Evolutionary conservation across 2,113 vertebrate species (phyloP).

Genomic region (Carettochelys insculpta): DNA sequence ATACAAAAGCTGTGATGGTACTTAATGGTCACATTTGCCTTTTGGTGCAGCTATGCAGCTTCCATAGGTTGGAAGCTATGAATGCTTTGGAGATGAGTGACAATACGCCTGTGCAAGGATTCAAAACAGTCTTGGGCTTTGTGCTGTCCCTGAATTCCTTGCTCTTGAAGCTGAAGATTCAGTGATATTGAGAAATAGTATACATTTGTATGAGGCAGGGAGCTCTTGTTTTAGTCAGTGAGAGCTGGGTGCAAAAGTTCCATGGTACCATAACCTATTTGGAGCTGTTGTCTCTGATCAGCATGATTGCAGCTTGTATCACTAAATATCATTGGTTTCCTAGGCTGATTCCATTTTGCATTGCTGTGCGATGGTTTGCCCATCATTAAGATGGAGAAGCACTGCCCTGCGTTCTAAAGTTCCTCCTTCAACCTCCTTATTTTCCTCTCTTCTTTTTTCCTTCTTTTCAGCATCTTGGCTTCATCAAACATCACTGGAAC

Average conservation of each 20-base stretch:
- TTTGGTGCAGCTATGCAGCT: neutral
- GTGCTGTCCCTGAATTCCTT: neutral
- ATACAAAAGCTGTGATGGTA: neutral
- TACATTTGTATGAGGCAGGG: fast-evolving
- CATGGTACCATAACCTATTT: neutral
- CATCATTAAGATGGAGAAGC: fast-evolving
- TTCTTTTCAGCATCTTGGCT: neutral
- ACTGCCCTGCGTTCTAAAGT: neutral
- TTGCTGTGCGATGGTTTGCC: fast-evolving
- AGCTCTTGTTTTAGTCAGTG: neutral
- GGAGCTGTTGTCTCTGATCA: neutral
- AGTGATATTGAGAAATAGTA: neutral
- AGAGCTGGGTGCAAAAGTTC: neutral
- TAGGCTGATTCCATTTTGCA: fast-evolving
- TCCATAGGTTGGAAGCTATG: conserved; percentile 19
- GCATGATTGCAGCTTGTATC: fast-evolving
- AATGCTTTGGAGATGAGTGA: conserved; percentile 22
- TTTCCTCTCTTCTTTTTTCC: conserved; percentile 27
- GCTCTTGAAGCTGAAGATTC: neutral
- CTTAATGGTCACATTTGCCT: neutral
- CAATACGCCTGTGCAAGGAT: conserved; percentile 10
- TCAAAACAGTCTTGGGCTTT: conserved; percentile 19
- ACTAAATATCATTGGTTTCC: neutral
- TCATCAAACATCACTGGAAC: conserved; percentile 42
- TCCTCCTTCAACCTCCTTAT: conserved; percentile 18